Evolutionary conservation across 2,888 invertebrate species (phyloP).

Genomic region (Opisthograptis luteolata): DNA sequence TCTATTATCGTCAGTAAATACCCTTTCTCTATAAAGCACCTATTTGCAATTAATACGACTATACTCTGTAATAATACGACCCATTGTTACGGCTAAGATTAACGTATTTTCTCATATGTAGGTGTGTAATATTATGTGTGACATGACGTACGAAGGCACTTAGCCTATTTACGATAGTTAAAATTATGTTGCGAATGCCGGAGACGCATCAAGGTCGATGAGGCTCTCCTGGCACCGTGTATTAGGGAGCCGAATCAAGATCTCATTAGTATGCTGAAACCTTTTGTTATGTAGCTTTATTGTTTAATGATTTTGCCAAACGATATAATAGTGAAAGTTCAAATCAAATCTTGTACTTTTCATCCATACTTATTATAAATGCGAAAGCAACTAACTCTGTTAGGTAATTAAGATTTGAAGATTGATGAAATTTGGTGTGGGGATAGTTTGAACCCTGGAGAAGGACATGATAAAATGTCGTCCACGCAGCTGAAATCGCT

Average conservation of each 20-base stretch:
- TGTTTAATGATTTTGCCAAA: constrained; percentile 14
- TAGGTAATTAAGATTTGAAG: no score
- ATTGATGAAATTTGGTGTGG: no score
- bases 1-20: no score
- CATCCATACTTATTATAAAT: no score
- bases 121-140: neutral
- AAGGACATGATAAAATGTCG: no score
- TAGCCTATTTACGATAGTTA: constrained; percentile 2
- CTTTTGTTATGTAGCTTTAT: constrained; percentile 16
- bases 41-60: neutral
- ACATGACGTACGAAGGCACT: neutral
- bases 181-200: constrained; percentile 32
- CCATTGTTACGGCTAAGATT: neutral
- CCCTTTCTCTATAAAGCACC: no score
- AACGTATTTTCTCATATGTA: neutral
- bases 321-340: constrained; percentile 1
- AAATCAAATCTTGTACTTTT: no score
- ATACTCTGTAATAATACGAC: neutral
- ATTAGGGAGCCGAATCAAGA: constrained; percentile 25
- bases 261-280: constrained; percentile 22
- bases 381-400: no score
- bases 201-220: constrained; percentile 20
- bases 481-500: no score
- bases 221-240: constrained; percentile 9
- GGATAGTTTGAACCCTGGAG: no score